Evolutionary conservation across 2,797 vertebrate species (phyloP), one percentile per base, ranked within the genome.

Genomic region (Spizella passerina): DNA sequence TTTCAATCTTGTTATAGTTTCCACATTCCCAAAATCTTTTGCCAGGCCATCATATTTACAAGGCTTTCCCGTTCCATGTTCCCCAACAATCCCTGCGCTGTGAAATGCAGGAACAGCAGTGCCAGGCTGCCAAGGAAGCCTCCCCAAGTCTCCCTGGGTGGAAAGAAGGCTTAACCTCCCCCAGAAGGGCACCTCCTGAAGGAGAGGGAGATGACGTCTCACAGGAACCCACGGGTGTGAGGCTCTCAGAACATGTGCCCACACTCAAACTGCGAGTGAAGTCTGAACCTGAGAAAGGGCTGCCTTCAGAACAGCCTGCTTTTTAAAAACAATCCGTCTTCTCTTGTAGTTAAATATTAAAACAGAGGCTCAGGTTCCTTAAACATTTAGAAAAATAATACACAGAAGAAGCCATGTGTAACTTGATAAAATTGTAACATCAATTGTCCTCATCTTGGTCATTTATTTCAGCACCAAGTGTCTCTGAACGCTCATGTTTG

Each of bases 91-190:
- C 10, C 5, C 10, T 30, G 49, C 10, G 27, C 50, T n/a, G 29
- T 32, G 52, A 32, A 55, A 22, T 78, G 82, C 85, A 94, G 64
- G 47, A 61, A 34, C 20, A 55, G 64, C 38, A 30, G 13, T 72
- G 91, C 86, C 89, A 93, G 46, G 63, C 82, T 93, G 86, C 93
- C 89, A 64, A 77, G 82, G 56, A 73, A 92, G 87, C 73, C 68
- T 92, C 82, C 50, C 71, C 64, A 66, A 68, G 81, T 47, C 14
- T 30, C 70, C 30, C 29, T 41, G 69, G 57, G 63, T 39, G 64
- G 75, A 79, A 82, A 92, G 80, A 63, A 82, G 68, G 86, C 64
- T 94, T 91, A 95, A 92, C 86, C 78, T 84, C 72, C 34, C 52
- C 17, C 44, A 46, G 46, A 69, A 73, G 66, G 59, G 57, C 63